Percentiles rank a stretch among this genome's conserved stretches.
These are phyloP conservation scores for Helicoverpa zea DNA, from an alignment of 1,140 invertebrate species.

Conservation along the genomic window DNA sequence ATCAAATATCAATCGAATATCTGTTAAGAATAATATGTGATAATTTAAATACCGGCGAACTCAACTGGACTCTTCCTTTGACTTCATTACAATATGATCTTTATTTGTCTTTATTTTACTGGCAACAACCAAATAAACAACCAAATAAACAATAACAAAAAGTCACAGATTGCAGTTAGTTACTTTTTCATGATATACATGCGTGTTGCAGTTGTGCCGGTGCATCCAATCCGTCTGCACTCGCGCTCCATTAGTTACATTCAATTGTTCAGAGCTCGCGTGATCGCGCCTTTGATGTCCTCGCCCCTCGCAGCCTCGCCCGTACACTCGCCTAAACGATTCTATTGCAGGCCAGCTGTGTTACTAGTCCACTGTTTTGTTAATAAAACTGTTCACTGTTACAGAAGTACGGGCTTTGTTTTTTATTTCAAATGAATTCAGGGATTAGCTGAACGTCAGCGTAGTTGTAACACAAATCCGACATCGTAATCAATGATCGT, in stretches of 20 bases:
- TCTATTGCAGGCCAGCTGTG: background rate
- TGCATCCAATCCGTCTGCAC: background rate
- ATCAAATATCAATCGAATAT: too few relatives aligned
- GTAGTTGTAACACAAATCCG: too few relatives aligned
- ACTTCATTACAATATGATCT: too few relatives aligned
- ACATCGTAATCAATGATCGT: too few relatives aligned
- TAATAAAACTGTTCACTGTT: slow-evolving; percentile 9
- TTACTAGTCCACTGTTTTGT: background rate
- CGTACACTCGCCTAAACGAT: background rate
- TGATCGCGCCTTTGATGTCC: slow-evolving; percentile 2
- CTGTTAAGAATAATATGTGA: too few relatives aligned
- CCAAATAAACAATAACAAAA: too few relatives aligned
- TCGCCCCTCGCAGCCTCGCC: background rate
- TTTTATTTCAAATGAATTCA: background rate
- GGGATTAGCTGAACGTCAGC: background rate
- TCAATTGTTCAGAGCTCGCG: background rate
- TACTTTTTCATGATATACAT: background rate
- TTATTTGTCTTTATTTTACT: too few relatives aligned
- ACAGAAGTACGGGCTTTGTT: background rate
- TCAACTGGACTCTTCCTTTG: too few relatives aligned
- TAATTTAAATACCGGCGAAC: too few relatives aligned
- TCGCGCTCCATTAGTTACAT: slow-evolving; percentile 16
- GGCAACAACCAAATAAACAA: too few relatives aligned
- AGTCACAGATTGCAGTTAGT: too few relatives aligned
- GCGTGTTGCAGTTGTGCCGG: background rate